Base-by-base conservation (phyloP, 2,888 invertebrate genomes). In the Charanyca ferruginea region DNA sequence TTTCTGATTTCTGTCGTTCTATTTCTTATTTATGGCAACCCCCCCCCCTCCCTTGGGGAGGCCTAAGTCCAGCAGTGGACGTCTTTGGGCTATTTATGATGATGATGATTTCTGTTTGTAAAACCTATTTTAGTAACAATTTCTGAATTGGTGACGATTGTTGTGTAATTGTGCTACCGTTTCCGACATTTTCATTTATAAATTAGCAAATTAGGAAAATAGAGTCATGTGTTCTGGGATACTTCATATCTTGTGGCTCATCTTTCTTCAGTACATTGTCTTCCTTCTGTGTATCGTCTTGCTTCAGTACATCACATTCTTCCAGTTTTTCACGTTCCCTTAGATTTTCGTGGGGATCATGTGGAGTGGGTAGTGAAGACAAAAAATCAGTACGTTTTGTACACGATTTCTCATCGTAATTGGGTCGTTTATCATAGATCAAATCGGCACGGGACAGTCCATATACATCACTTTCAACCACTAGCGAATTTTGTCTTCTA, bases 331-430 rank as follows among this genome's bases (percentile, higher is more conserved):
- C 51, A 67, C 84, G 81, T 70, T 80, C 86, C 3, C 61, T 69
- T 62, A 87, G 87, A 57, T 85, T 79, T 73, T 91, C 90, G 45
- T 91, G 92, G 32, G 88, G 90, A 22, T 89, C 86, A 7, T 77
- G 75, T 42, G 65, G 65, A 0, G 74, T 38, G 4, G 67, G 55
- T 4, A 89, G 87, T 0, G 90, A 87, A 0, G 41, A 49, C 2
- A n/a, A 9, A 0, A 67, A n/a, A 3, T 1, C n/a, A 5, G 59
- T 35, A 28, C 35, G n/a, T 38, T 32, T 22, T 3, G 25, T 41
- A 11, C 23, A n/a, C 3, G 54, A 2, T 0, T 49, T 48, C 18
- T 89, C 89, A 9, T 85, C 71, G 38, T 25, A 5, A 25, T 61
- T 60, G 2, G 32, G n/a, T 42, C 13, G 2, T 35, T 41, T 66